These are phyloP conservation scores for Podabrus alpinus DNA, from an alignment of 2,888 invertebrate species.

Conservation along the genomic window DNA sequence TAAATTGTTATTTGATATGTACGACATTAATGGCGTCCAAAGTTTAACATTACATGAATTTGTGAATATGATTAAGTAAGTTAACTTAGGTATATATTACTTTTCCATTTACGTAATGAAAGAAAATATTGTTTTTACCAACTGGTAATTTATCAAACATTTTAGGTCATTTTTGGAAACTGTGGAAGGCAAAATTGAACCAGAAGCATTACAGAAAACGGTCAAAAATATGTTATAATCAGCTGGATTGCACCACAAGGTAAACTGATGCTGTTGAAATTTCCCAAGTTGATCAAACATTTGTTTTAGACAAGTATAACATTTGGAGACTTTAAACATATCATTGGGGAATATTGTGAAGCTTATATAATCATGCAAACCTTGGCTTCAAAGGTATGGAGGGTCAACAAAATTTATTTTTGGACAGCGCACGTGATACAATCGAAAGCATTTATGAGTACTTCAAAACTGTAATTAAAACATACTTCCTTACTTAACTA, in stretches of 20 bases:
- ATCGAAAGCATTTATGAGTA: constrained; percentile 55
- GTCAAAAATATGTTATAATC: constrained; percentile 55
- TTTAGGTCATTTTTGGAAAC: constrained; percentile 60
- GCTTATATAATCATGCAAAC: constrained; percentile 53
- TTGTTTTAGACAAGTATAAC: constrained; percentile 43
- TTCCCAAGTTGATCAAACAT: not conserved
- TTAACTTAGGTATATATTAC: too few species aligned
- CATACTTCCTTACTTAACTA: not conserved
- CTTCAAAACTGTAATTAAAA: constrained; percentile 4
- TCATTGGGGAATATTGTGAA: constrained; percentile 57
- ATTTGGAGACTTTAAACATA: constrained; percentile 57
- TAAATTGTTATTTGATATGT: constrained; percentile 63
- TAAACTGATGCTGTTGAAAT: constrained; percentile 9
- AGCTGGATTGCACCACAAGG: constrained; percentile 50
- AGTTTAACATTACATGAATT: constrained; percentile 57
- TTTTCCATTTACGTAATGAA: too few species aligned
- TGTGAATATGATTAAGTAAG: constrained; percentile 58
- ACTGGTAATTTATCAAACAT: not conserved
- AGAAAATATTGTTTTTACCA: too few species aligned
- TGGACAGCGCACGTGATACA: constrained; percentile 51
- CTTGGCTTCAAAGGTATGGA: constrained; percentile 46
- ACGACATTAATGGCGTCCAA: constrained; percentile 59
- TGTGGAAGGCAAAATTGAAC: constrained; percentile 55
- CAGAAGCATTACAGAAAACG: constrained; percentile 52
- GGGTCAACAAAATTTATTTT: constrained; percentile 39